A percentile compares a stretch with the other conserved stretches of the same genome.
Evolutionary conservation across 2,888 invertebrate species (phyloP).

Genomic region (Lapara coniferarum): DNA sequence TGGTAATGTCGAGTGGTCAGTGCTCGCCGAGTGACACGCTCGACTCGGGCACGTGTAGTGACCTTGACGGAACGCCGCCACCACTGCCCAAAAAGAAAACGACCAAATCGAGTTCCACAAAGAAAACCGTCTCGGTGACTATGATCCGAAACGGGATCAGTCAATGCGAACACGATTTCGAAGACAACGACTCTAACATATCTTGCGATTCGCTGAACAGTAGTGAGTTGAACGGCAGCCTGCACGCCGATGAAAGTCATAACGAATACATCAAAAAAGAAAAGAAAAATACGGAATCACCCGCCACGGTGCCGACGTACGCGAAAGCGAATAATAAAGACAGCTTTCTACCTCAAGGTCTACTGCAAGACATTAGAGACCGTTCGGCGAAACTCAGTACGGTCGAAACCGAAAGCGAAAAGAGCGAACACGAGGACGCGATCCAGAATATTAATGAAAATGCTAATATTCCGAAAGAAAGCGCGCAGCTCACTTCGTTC

Average conservation of each 20-base stretch:
- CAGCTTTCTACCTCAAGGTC: constrained; percentile 85
- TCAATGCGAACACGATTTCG: constrained; percentile 87
- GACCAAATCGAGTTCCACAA: constrained; percentile 74
- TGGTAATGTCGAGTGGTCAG: constrained; percentile 90
- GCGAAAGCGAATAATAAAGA: constrained; percentile 69
- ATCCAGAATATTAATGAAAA: constrained; percentile 78
- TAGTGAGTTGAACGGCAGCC: constrained; percentile 84
- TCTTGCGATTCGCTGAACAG: constrained; percentile 93
- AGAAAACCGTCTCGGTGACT: constrained; percentile 82
- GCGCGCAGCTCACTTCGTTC: constrained; percentile 79
- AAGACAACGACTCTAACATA: constrained; percentile 89
- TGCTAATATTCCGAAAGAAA: constrained; percentile 78
- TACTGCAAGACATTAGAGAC: constrained; percentile 88
- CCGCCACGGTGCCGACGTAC: constrained; percentile 64
- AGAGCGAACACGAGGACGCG: constrained; percentile 63
- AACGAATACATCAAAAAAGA: constrained; percentile 72
- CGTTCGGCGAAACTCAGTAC: constrained; percentile 82
- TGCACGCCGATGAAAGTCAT: constrained; percentile 78
- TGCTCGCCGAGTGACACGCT: constrained; percentile 92
- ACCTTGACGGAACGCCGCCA: constrained; percentile 89
- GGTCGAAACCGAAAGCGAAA: constrained; percentile 74
- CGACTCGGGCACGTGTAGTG: constrained; percentile 94
- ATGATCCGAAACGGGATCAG: constrained; percentile 83
- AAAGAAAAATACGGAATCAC: constrained; percentile 63
- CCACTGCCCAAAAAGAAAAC: constrained; percentile 87